Percentiles rank a stretch among this genome's conserved stretches.
Conservation (phyloP, 2,888 invertebrate genomes). For the Tenthredo notha region DNA sequence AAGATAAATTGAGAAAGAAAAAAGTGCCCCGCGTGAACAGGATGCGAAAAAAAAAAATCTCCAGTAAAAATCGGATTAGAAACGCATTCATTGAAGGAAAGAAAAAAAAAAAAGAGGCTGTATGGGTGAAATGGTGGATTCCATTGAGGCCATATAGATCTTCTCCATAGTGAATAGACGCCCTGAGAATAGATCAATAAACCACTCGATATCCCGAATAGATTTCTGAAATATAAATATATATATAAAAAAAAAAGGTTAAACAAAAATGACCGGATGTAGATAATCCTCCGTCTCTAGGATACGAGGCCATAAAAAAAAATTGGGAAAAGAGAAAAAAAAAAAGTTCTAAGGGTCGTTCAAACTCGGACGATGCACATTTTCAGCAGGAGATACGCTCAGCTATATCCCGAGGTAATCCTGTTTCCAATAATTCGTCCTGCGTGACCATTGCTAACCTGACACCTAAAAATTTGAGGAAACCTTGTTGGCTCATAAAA, state of each 20-base stretch:
- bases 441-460: slow-evolving; percentile 73
- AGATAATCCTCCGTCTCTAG: slow-evolving; percentile 69
- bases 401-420: slow-evolving; percentile 68
- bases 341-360: slow-evolving; percentile 59
- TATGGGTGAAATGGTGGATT: slow-evolving; percentile 26
- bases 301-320: slow-evolving; percentile 21
- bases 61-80: slow-evolving; percentile 32
- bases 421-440: slow-evolving; percentile 73
- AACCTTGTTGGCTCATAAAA: slow-evolving; percentile 21
- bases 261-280: slow-evolving; percentile 76
- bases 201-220: slow-evolving; percentile 71
- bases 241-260: slow-evolving; percentile 62
- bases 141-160: slow-evolving; percentile 28
- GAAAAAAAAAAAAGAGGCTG: slow-evolving; percentile 4
- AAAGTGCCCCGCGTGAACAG: slow-evolving; percentile 17
- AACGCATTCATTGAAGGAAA: slow-evolving; percentile 33
- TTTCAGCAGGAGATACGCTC: slow-evolving; percentile 61
- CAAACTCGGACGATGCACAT: slow-evolving; percentile 71
- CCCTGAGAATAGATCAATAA: slow-evolving; percentile 65
- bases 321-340: slow-evolving; percentile 45
- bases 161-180: slow-evolving; percentile 60
- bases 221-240: slow-evolving; percentile 54
- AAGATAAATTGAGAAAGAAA: not conserved
- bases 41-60: slow-evolving; percentile 27
- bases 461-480: slow-evolving; percentile 63